Base-by-base conservation (phyloP, 2,888 invertebrate species). In the Metopia argyrocephala region DNA sequence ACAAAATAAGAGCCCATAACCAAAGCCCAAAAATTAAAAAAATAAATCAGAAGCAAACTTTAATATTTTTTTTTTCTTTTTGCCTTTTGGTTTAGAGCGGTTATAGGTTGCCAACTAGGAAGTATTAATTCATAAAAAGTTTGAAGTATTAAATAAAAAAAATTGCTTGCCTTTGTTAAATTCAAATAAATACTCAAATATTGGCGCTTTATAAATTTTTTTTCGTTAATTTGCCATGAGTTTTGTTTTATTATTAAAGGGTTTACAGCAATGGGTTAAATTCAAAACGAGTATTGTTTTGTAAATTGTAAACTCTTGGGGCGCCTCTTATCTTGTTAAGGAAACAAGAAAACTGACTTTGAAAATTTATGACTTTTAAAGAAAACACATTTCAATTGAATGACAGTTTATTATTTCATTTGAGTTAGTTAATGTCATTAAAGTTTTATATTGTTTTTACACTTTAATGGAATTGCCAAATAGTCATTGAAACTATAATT, bases 141-240 rank as follows among this genome's bases (percentile, higher is more conserved):
- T n/a, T n/a, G n/a, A n/a, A n/a, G n/a, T n/a, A n/a, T n/a, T n/a
- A n/a, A n/a, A n/a, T n/a, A n/a, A n/a, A 31, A 31, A 31, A 0
- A 31, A 3, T 12, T 31, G 31, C 12, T 12, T 38, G 38, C 12
- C 38, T 38, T 38, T 9, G 15, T 3, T 38, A 15, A 6, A 38
- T 3, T 38, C 38, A 38, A 38, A 38, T 38, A 38, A 38, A 38
- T 38, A 38, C 38, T 38, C 38, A 38, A 38, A 38, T 38, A 38
- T 12, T 38, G 38, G 38, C 38, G 1, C 2, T 38, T 15, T 12
- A 38, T 38, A 15, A 15, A 38, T 38, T 38, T 38, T 38, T 12
- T 38, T 52, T 66, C 52, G 66, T 69, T 68, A 76, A 68, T 62
- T 76, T 76, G 61, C 68, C 54, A 62, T 68, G 61, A 54, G 46